Evolutionary conservation across 2,888 invertebrate species (phyloP).

Genomic region (Reticulitermes lucifugus): DNA sequence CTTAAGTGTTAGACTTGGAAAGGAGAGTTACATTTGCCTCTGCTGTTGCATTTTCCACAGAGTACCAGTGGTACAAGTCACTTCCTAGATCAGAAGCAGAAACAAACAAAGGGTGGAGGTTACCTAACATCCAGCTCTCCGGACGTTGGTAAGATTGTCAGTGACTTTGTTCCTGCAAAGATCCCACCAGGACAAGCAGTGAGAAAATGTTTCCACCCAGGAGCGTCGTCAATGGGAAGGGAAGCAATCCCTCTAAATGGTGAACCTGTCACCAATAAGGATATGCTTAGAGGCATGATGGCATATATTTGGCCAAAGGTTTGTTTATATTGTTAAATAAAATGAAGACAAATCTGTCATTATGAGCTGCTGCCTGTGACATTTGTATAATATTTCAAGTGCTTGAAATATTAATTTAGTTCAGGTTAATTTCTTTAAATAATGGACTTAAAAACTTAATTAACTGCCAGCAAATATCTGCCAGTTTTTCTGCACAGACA

Average conservation of each 20-base stretch:
- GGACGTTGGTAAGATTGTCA: constrained; percentile 40
- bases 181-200: constrained; percentile 62
- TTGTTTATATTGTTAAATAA: neutral
- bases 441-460: too few species aligned
- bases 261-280: constrained; percentile 72
- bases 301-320: constrained; percentile 96
- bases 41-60: neutral
- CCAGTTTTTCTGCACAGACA: too few species aligned
- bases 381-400: too few species aligned
- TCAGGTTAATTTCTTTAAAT: neutral
- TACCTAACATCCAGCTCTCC: neutral
- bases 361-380: too few species aligned
- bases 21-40: too few species aligned
- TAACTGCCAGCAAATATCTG: too few species aligned
- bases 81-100: neutral
- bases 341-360: too few species aligned
- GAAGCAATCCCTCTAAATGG: constrained; percentile 57
- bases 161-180: constrained; percentile 36
- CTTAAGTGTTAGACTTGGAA: too few species aligned
- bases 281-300: constrained; percentile 91
- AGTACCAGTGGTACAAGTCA: neutral
- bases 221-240: constrained; percentile 73
- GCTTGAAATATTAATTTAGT: too few species aligned
- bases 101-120: constrained; percentile 6
- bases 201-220: constrained; percentile 93